These are phyloP conservation scores for Lissocephala sabroskyi DNA, from an alignment of 2,888 invertebrate species.

Conservation along the genomic window DNA sequence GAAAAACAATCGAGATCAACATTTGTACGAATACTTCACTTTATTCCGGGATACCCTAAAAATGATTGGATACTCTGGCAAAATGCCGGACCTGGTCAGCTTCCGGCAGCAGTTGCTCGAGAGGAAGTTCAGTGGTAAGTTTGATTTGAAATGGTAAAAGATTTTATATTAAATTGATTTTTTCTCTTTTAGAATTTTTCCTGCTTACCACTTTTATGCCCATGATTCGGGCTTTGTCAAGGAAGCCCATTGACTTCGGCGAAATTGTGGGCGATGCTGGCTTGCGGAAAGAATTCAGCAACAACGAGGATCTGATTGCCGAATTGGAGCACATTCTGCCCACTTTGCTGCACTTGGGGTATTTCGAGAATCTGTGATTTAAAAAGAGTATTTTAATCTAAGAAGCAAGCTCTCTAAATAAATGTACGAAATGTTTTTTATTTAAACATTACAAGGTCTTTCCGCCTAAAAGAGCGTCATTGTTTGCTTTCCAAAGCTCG, in stretches of 20 bases:
- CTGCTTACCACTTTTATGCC: slow-evolving; percentile 38
- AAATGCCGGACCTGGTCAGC: slow-evolving; percentile 34
- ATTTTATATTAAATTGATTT: background rate
- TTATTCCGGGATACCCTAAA: slow-evolving; percentile 37
- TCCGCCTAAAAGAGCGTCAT: too few species aligned
- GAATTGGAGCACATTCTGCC: slow-evolving; percentile 28
- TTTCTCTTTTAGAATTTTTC: slow-evolving; percentile 34
- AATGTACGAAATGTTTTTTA: too few species aligned
- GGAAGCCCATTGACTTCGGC: slow-evolving; percentile 19
- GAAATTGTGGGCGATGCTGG: slow-evolving; percentile 25
- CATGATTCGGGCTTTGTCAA: slow-evolving; percentile 20
- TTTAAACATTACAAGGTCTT: too few species aligned
- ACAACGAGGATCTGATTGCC: slow-evolving; percentile 20
- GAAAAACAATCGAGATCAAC: slow-evolving; percentile 29
- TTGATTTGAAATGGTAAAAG: background rate
- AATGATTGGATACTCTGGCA: slow-evolving; percentile 37
- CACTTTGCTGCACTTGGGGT: slow-evolving; percentile 30
- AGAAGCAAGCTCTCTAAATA: too few species aligned
- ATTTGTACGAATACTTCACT: slow-evolving; percentile 45
- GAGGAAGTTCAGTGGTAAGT: slow-evolving; percentile 42
- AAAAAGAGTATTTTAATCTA: background rate
- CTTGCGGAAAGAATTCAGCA: slow-evolving; percentile 10
- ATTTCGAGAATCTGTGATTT: slow-evolving; percentile 28
- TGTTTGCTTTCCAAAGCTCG: slow-evolving; percentile 30
- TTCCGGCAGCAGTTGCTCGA: slow-evolving; percentile 35